Conservation (phyloP, 2,113 vertebrate genomes). For the Malurus cyaneus region DNA sequence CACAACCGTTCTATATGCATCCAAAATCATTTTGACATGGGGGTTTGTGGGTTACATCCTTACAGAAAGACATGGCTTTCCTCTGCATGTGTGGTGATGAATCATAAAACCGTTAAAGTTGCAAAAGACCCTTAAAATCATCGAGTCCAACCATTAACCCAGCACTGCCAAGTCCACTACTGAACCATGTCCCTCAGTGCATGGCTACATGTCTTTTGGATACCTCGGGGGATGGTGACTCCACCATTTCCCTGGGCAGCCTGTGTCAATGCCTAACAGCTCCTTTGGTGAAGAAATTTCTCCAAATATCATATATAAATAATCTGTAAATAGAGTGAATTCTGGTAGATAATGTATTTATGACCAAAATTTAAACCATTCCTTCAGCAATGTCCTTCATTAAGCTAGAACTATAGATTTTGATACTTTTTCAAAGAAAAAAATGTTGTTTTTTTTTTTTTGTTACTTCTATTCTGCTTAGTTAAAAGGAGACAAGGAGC, state of each 20-base stretch:
- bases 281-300: neutral
- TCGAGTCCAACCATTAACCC: fast-evolving
- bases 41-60: neutral
- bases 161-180: neutral
- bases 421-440: neutral
- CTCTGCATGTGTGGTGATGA: neutral
- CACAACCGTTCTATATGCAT: neutral
- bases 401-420: neutral
- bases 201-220: fast-evolving
- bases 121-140: neutral
- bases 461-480: neutral
- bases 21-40: neutral
- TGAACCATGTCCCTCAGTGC: neutral
- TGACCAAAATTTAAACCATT: neutral
- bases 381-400: neutral
- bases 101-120: neutral
- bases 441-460: fast-evolving
- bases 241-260: neutral
- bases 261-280: neutral
- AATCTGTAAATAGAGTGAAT: neutral
- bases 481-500: neutral
- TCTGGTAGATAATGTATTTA: neutral
- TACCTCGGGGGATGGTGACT: neutral
- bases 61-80: neutral
- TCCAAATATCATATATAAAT: neutral